phyloP scores from a whole-genome alignment of 2,888 invertebrate genomes.

The Papilio demoleus region DNA sequence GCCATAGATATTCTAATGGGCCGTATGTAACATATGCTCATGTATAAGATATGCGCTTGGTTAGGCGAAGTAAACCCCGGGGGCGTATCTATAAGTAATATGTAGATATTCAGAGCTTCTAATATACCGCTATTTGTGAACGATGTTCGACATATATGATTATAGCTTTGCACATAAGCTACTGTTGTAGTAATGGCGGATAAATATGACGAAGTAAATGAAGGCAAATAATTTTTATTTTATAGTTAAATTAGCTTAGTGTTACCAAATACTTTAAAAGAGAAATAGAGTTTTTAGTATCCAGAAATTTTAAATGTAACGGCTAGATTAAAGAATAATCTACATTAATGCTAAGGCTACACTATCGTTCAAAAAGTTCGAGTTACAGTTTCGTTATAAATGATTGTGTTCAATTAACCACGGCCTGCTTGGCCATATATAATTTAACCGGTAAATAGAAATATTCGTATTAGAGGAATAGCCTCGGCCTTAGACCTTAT shows the following conservation, averaged over 20 bases:
- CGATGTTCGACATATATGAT: conserved; percentile 18
- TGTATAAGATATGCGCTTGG: not conserved
- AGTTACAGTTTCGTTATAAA: too few relatives aligned
- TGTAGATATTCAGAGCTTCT: conserved; percentile 23
- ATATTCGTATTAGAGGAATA: too few relatives aligned
- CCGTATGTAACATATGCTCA: conserved; percentile 20
- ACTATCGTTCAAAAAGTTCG: too few relatives aligned
- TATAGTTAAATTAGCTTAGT: not conserved
- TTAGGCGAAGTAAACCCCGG: not conserved
- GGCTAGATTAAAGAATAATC: too few relatives aligned
- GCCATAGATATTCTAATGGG: conserved; percentile 13
- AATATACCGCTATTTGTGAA: conserved; percentile 1
- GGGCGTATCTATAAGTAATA: conserved; percentile 28
- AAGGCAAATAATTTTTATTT: not conserved
- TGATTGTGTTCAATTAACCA: too few relatives aligned
- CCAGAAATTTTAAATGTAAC: too few relatives aligned
- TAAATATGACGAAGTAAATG: not conserved
- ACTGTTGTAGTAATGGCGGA: conserved; percentile 11
- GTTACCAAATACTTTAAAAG: not conserved
- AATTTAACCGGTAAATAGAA: too few relatives aligned
- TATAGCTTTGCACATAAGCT: conserved; percentile 29
- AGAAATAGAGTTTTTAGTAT: too few relatives aligned
- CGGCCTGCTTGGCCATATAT: too few relatives aligned
- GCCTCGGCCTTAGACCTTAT: too few relatives aligned
- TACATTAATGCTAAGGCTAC: too few relatives aligned